These are phyloP conservation scores for Limenitis camilla DNA, from an alignment of 2,888 invertebrate species.

Conservation along the genomic window DNA sequence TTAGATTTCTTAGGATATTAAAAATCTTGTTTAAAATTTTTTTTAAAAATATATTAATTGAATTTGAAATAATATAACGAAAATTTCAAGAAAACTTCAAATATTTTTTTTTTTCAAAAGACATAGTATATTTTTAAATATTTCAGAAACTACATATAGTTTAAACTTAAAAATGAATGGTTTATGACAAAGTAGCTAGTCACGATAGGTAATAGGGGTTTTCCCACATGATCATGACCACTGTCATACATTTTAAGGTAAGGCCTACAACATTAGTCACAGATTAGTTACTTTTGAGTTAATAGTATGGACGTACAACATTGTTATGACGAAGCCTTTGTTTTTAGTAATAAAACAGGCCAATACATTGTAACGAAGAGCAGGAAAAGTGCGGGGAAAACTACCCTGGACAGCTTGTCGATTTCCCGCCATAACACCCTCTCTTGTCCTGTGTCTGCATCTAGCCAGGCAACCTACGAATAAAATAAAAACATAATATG, in stretches of 20 bases:
- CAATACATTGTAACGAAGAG: constrained; percentile 85
- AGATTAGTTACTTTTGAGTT: neutral
- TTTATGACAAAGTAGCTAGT: no score
- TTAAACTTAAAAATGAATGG: no score
- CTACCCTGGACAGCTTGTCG: constrained; percentile 82
- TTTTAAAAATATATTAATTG: no score
- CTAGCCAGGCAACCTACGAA: constrained; percentile 77
- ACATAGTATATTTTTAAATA: no score
- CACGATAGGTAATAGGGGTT: no score
- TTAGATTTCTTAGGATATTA: no score
- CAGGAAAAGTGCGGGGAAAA: constrained; percentile 86
- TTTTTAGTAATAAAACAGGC: constrained; percentile 83
- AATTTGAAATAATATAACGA: no score
- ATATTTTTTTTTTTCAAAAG: no score
- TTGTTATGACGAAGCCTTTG: constrained; percentile 65
- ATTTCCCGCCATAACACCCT: constrained; percentile 86
- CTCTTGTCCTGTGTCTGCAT: constrained; percentile 80
- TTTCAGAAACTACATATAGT: no score
- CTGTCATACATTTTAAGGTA: neutral
- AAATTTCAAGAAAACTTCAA: no score
- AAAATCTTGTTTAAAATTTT: no score
- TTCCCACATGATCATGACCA: no score
- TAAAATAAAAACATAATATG: neutral
- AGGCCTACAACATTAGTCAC: neutral
- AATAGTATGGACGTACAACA: neutral